Evolutionary conservation across 2,113 vertebrate genomes (phyloP), one percentile per base, ranked within the genome.

Genomic region (Fregata magnificens): DNA sequence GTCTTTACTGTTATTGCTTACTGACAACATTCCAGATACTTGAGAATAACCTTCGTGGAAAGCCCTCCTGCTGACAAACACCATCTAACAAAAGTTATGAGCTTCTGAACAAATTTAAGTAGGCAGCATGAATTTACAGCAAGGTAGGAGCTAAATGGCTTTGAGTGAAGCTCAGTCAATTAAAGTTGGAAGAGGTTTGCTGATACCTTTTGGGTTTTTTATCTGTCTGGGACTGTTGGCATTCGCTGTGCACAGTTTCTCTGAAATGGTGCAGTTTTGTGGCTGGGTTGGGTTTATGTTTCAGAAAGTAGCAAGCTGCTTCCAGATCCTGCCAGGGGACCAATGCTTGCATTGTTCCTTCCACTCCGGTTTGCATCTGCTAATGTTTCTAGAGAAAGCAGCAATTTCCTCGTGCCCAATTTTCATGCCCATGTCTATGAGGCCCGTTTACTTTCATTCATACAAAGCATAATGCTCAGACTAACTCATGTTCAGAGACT

Each of bases 341-440:
- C n/a, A 14, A 8, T 0, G 13, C 29, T 14, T 4, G 0, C 5
- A 0, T 9, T 7, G 21, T 8, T 44, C 74, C 52, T 53, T 20
- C 50, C 3, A 0, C n/a, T 6, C 21, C 8, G 15, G 10, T 36
- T 53, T 16, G 14, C 18, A 7, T 1, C 24, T 4, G 5, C 31
- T 6, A 10, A 8, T 0, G 1, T 3, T 32, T 20, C 25, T 8
- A 29, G 31, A 49, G 44, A 47, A 10, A 58, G 12, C 47, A 25
- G n/a, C 13, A 13, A 19, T 7, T 7, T 4, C 13, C 63, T 32
- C 1, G 0, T 8, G 45, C 40, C 58, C 58, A 6, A 1, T 45
- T 40, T 7, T 65, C 25, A 29, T 1, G 2, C 12, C 10, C 15
- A 0, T 1, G 9, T n/a, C 29, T 38, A 2, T 5, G 9, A 12